Conservation (phyloP, 1,140 invertebrate genomes). For the Macrobrachium nipponense region DNA sequence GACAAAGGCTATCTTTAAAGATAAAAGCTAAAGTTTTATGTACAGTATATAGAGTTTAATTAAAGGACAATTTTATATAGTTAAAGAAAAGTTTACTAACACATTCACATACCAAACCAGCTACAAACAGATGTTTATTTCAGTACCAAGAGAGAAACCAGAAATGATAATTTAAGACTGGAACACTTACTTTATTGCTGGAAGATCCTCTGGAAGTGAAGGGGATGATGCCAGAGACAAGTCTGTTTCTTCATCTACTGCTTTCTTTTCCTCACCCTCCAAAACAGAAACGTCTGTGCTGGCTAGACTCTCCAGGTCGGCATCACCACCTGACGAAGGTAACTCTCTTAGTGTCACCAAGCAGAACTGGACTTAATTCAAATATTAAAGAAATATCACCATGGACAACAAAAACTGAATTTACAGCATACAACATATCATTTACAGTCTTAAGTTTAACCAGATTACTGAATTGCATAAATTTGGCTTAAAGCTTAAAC, state of each 20-base stretch:
- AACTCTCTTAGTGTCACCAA: neutral
- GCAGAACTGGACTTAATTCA: neutral
- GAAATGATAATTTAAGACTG: neutral
- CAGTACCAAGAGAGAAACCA: neutral
- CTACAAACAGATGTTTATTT: neutral
- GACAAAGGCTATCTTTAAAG: no score
- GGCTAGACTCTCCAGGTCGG: conserved; percentile 50
- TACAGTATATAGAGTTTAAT: no score
- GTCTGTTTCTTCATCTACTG: conserved; percentile 51
- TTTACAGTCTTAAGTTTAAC: no score
- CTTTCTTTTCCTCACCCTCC: conserved; percentile 39
- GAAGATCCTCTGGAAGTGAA: conserved; percentile 57
- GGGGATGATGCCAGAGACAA: conserved; percentile 54
- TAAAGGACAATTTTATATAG: no score
- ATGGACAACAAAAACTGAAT: no score
- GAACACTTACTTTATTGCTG: conserved; percentile 47
- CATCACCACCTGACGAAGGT: conserved; percentile 40
- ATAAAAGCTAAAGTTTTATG: no score
- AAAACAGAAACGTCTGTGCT: conserved; percentile 38
- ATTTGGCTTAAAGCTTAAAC: no score
- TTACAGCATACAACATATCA: no score
- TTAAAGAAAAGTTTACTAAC: no score
- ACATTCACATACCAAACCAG: neutral
- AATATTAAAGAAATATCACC: neutral
- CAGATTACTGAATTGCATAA: no score